These are phyloP conservation scores for Ctenicera cuprea DNA, from an alignment of 2,888 invertebrate genomes.

Conservation along the genomic window DNA sequence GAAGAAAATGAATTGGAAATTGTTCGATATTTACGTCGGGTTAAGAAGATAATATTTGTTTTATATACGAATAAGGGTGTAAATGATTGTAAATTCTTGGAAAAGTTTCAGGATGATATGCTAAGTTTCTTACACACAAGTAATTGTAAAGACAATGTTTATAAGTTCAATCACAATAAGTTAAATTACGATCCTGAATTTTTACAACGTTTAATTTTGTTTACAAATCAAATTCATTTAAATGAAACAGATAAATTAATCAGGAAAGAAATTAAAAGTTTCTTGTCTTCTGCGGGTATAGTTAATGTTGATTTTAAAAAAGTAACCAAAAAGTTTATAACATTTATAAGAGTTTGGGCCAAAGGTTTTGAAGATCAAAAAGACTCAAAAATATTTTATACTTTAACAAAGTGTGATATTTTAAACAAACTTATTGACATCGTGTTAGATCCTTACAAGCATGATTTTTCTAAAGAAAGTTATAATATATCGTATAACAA, in stretches of 20 bases:
- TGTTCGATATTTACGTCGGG: conserved; percentile 3
- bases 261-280: conserved; percentile 14
- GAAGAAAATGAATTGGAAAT: conserved; percentile 3
- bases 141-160: background rate
- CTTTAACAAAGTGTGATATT: conserved; percentile 21
- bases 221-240: conserved; percentile 26
- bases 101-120: background rate
- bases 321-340: background rate
- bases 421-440: background rate
- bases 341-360: conserved; percentile 9
- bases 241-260: background rate
- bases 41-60: conserved; percentile 2
- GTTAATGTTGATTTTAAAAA: background rate
- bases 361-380: background rate
- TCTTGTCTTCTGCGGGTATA: background rate
- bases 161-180: conserved; percentile 16
- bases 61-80: conserved; percentile 16
- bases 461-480: conserved; percentile 6
- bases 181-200: conserved; percentile 10
- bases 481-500: background rate
- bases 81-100: conserved; percentile 1
- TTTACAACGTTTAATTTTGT: conserved; percentile 14
- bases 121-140: conserved; percentile 22
- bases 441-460: background rate
- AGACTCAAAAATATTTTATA: background rate